These are phyloP conservation scores for Onychomys arenicola DNA, from an alignment of 2,797 vertebrate species.

Conservation along the genomic window DNA sequence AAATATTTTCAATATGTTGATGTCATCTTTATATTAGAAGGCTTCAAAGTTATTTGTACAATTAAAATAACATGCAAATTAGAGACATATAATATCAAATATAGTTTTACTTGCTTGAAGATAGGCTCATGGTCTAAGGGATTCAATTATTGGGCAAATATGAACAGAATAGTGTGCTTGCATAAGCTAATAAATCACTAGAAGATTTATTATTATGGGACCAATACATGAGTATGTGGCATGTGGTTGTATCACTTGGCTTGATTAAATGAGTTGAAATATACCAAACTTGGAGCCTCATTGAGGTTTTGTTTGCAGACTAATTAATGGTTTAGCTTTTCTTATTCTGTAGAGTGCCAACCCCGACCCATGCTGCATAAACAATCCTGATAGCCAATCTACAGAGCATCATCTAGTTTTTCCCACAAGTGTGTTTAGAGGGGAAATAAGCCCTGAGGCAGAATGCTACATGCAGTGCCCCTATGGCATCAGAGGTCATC, in stretches of 20 bases:
- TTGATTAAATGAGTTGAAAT: neutral
- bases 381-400: neutral
- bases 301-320: neutral
- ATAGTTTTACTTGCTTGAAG: neutral
- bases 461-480: neutral
- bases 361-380: neutral
- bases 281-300: neutral
- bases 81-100: neutral
- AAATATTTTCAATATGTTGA: slow-evolving; percentile 3
- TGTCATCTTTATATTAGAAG: neutral
- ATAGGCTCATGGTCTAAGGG: neutral
- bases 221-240: neutral
- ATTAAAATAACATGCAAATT: neutral
- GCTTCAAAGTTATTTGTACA: neutral
- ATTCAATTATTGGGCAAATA: neutral
- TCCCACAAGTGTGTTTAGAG: neutral
- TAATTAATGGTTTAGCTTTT: neutral
- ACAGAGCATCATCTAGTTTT: neutral
- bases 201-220: neutral
- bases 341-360: neutral
- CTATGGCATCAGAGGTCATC: neutral
- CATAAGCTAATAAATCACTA: neutral
- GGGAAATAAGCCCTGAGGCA: neutral
- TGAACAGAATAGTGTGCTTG: too few species aligned
- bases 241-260: neutral